Evolutionary conservation across 2,797 vertebrate genomes (phyloP), one percentile per base, ranked within the genome.

Genomic region (Mormyrops attenuatus): DNA sequence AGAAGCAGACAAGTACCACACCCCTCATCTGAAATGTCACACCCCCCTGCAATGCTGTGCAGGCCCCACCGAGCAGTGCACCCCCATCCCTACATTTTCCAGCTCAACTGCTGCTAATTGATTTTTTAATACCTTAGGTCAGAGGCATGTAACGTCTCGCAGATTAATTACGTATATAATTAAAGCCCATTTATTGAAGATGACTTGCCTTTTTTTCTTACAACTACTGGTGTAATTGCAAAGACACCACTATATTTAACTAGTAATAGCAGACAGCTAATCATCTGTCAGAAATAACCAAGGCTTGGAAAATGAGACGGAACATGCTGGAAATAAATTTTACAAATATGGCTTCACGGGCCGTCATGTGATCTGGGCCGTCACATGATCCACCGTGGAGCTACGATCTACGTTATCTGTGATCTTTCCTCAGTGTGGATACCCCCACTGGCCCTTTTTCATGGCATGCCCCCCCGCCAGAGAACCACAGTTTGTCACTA

Each of bases 111-210:
- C 85, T 53, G 34, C 50, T 53, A 53, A 55, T 52, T 34, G 26
- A 34, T 52, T 86, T 86, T 50, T 53, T 87, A n/a, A 53, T 55
- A 53, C 85, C 85, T 34, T 87, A 52, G 49, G 30, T 55, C 84
- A 86, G 38, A n/a, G 49, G 22, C 44, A 47, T 50, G 49, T 53
- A 85, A 53, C 7, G 22, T 52, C 49, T 22, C 22, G 4, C 84
- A 17, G 49, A 86, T 53, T 86, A 86, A 86, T 86, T 86, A 86
- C n/a, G 84, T 34, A 52, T 53, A 87, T 87, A 87, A 87, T 87
- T 87, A 53, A 87, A 87, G 50, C 38, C 49, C 49, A 87, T 87
- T 86, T 26, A 53, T 20, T 87, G 52, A 87, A 86, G 84, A 49
- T 53, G 84, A 86, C 84, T 85, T 85, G 5, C 26, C 13, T 34